Evolutionary conservation across 1,140 invertebrate genomes (phyloP).

Genomic region (Zaprionus africanus): DNA sequence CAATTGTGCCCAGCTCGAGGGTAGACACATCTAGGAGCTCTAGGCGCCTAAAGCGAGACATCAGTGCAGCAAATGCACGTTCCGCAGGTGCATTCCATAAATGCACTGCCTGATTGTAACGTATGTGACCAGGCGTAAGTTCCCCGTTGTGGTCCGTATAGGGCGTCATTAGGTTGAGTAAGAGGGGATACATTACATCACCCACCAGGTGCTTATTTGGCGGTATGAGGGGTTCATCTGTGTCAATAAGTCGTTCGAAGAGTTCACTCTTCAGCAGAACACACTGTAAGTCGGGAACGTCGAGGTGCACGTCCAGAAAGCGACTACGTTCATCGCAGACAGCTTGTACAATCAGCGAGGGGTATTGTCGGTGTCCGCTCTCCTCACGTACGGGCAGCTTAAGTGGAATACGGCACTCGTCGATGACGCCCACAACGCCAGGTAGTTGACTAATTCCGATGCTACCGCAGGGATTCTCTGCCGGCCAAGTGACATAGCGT

Average conservation of each 20-base stretch:
- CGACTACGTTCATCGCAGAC: conserved; percentile 45
- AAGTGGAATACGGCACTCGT: conserved; percentile 42
- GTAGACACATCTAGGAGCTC: conserved; percentile 30
- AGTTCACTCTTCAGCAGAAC: conserved; percentile 44
- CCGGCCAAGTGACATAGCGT: conserved; percentile 39
- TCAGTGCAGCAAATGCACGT: conserved; percentile 32
- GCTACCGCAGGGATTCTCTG: conserved; percentile 10
- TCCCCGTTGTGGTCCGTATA: conserved; percentile 21
- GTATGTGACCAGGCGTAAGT: conserved; percentile 35
- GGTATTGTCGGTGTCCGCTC: not conserved
- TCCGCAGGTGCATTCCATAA: conserved; percentile 40
- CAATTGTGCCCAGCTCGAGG: conserved; percentile 30
- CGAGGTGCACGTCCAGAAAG: conserved; percentile 48
- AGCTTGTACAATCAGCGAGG: conserved; percentile 31
- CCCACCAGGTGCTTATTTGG: conserved; percentile 45
- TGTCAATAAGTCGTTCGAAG: conserved; percentile 40
- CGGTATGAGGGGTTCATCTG: conserved; percentile 33
- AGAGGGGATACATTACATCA: conserved; percentile 40
- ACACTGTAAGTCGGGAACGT: conserved; percentile 39
- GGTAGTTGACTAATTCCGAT: conserved; percentile 14
- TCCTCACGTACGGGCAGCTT: conserved; percentile 27
- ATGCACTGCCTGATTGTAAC: conserved; percentile 39
- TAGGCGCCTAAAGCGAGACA: conserved; percentile 44
- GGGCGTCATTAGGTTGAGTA: conserved; percentile 54
- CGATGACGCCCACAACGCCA: conserved; percentile 49